Conservation (phyloP, 2,888 invertebrate species). For the Baccha elongata region DNA sequence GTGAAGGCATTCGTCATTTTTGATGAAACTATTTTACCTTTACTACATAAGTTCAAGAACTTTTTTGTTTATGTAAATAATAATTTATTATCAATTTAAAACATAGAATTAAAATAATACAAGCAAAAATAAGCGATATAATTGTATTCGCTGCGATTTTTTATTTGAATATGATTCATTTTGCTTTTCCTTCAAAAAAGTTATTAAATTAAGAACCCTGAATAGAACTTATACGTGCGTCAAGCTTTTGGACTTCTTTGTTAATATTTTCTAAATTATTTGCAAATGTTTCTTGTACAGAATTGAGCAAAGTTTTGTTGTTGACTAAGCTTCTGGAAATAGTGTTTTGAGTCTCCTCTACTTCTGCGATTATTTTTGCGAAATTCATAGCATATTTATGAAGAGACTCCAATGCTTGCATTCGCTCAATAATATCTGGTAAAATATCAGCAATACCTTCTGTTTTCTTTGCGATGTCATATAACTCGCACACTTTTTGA, state of each 20-base stretch:
- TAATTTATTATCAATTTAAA: too few relatives aligned
- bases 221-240: slow-evolving; percentile 86
- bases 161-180: too few relatives aligned
- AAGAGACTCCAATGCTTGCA: slow-evolving; percentile 92
- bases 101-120: too few relatives aligned
- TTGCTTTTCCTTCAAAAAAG: too few relatives aligned
- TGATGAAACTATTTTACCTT: too few relatives aligned
- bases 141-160: too few relatives aligned
- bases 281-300: slow-evolving; percentile 91
- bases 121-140: too few relatives aligned
- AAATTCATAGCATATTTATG: slow-evolving; percentile 96
- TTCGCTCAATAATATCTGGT: slow-evolving; percentile 91
- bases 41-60: too few relatives aligned
- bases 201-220: too few relatives aligned
- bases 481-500: slow-evolving; percentile 88
- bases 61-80: too few relatives aligned
- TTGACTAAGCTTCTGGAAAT: slow-evolving; percentile 89
- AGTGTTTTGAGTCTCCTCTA: slow-evolving; percentile 89
- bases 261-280: slow-evolving; percentile 90
- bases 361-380: slow-evolving; percentile 91
- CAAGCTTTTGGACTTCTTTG: slow-evolving; percentile 89
- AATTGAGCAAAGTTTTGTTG: slow-evolving; percentile 89
- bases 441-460: slow-evolving; percentile 90
- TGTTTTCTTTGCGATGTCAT: slow-evolving; percentile 93
- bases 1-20: too few relatives aligned